phyloP scores from a whole-genome alignment of 2,113 vertebrate species.

The Ia io region DNA sequence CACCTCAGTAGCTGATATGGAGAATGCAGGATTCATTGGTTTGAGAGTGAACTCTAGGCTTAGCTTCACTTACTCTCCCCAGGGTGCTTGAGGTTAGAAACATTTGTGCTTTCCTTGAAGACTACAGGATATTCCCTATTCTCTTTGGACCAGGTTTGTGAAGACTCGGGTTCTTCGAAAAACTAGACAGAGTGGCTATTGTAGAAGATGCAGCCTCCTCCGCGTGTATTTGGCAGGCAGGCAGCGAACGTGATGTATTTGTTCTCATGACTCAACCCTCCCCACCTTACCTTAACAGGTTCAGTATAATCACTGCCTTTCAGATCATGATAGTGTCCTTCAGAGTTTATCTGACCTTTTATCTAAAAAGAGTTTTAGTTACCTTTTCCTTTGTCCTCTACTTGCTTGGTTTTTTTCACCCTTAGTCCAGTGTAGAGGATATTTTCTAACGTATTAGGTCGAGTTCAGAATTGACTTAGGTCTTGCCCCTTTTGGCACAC shows the following conservation, averaged over 20 bases:
- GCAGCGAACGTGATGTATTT: background rate
- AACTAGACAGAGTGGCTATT: background rate
- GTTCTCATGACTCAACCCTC: conserved; percentile 55
- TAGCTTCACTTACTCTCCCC: background rate
- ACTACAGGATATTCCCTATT: background rate
- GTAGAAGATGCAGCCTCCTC: conserved; percentile 8
- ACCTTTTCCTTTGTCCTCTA: conserved; percentile 10
- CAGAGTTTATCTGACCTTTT: conserved; percentile 64
- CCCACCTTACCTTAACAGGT: conserved; percentile 28
- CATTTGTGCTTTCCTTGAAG: conserved; percentile 32
- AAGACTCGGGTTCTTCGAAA: conserved; percentile 32
- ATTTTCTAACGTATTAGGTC: conserved; percentile 38
- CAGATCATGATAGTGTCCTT: background rate
- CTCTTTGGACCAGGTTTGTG: background rate
- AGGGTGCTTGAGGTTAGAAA: conserved; percentile 3
- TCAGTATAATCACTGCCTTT: background rate
- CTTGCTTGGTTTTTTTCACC: background rate
- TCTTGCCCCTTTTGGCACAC: background rate
- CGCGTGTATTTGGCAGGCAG: conserved; percentile 11
- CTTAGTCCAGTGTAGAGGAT: background rate
- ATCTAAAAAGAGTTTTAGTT: conserved; percentile 42
- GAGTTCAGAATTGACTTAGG: background rate
- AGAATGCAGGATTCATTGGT: background rate
- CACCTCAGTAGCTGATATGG: background rate
- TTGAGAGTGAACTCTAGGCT: background rate